Evolutionary conservation across 1,140 invertebrate genomes (phyloP).

Genomic region (Drosophila azteca): DNA sequence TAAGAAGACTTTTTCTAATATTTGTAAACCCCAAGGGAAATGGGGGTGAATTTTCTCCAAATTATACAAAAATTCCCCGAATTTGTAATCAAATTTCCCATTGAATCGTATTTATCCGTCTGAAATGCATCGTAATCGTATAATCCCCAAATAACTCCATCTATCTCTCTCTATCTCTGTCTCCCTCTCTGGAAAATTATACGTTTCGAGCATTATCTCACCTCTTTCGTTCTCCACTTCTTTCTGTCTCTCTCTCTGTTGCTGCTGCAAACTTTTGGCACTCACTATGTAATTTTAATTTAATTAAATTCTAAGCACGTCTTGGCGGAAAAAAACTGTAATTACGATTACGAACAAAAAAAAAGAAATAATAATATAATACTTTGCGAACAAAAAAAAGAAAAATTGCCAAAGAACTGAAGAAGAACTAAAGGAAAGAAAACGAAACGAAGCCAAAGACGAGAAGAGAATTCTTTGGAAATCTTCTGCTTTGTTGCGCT

Average conservation of each 20-base stretch:
- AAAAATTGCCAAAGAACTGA: constrained; percentile 45
- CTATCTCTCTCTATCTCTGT: too few relatives aligned
- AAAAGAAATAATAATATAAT: constrained; percentile 18
- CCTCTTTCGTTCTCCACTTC: too few relatives aligned
- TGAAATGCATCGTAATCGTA: too few relatives aligned
- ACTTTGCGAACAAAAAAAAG: background rate
- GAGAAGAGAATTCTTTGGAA: constrained; percentile 45
- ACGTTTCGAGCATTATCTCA: constrained; percentile 23
- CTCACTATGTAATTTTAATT: constrained; percentile 66
- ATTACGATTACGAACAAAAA: constrained; percentile 51
- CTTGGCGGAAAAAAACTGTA: constrained; percentile 58
- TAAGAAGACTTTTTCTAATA: too few relatives aligned
- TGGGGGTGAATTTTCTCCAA: too few relatives aligned
- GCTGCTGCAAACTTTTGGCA: constrained; percentile 12
- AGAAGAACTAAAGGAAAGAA: constrained; percentile 12
- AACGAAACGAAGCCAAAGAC: constrained; percentile 25
- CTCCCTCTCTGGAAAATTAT: constrained; percentile 1
- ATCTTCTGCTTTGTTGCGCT: constrained; percentile 17
- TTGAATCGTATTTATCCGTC: too few relatives aligned
- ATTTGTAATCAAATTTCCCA: too few relatives aligned
- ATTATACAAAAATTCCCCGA: too few relatives aligned
- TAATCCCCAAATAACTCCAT: too few relatives aligned
- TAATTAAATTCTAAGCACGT: constrained; percentile 77
- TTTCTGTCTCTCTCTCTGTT: background rate
- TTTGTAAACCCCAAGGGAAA: too few relatives aligned